Percentiles rank a stretch among this genome's conserved stretches.
Conservation (phyloP, 37 sponge, comb jelly and placozoan species). For the Oopsacas minuta region DNA sequence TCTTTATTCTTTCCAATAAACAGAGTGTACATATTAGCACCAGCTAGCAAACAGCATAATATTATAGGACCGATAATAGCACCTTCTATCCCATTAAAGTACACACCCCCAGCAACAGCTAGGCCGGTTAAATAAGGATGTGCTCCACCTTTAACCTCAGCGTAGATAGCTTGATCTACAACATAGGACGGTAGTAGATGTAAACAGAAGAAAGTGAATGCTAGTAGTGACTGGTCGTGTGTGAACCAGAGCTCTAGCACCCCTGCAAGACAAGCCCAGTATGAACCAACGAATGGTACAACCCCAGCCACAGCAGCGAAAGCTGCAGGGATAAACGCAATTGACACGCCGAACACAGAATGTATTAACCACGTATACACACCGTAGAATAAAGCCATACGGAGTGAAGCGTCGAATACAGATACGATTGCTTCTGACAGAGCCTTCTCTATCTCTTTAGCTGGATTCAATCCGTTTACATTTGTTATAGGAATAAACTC, state of each 20-base stretch:
- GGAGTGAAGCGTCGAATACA: slow-evolving; percentile 73
- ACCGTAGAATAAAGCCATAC: slow-evolving; percentile 72
- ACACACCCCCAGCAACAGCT: slow-evolving; percentile 86
- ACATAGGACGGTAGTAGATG: slow-evolving; percentile 66
- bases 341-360: slow-evolving; percentile 58
- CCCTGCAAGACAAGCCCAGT: slow-evolving; percentile 80
- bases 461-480: neutral
- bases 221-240: slow-evolving; percentile 35
- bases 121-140: slow-evolving; percentile 91
- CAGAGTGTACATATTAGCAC: slow-evolving; percentile 33
- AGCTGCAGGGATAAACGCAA: slow-evolving; percentile 82
- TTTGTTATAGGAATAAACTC: slow-evolving; percentile 34
- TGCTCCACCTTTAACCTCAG: slow-evolving; percentile 83
- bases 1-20: neutral
- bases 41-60: slow-evolving; percentile 67
- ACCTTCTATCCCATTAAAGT: slow-evolving; percentile 88
- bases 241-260: slow-evolving; percentile 78
- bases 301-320: slow-evolving; percentile 72
- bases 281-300: slow-evolving; percentile 78
- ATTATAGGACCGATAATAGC: slow-evolving; percentile 91
- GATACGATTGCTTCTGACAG: slow-evolving; percentile 21
- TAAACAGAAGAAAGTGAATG: slow-evolving; percentile 38
- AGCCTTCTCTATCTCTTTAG: neutral
- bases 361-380: slow-evolving; percentile 85
- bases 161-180: slow-evolving; percentile 71